These are phyloP conservation scores for Calyptomena viridis DNA, from an alignment of 2,113 vertebrate genomes.

Conservation along the genomic window DNA sequence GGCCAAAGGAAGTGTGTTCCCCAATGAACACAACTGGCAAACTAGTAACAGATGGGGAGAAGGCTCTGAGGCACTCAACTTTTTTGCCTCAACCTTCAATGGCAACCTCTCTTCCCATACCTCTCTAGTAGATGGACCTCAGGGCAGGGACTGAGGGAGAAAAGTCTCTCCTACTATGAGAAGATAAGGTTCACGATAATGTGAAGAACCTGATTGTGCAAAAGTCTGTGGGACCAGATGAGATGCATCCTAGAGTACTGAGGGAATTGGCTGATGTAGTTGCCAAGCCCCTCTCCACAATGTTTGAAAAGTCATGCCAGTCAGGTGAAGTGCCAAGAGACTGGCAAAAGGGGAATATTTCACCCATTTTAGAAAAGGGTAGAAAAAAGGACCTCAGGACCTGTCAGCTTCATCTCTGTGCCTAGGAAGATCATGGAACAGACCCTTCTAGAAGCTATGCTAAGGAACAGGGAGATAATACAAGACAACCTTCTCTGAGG, in stretches of 20 bases:
- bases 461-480: background rate
- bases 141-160: background rate
- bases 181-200: background rate
- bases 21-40: background rate
- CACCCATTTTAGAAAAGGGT: background rate
- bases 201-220: background rate
- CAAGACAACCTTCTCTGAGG: background rate
- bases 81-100: background rate
- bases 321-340: background rate
- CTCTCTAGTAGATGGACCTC: background rate
- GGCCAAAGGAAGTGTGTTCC: background rate
- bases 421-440: background rate
- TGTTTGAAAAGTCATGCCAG: background rate
- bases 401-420: background rate
- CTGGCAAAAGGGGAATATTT: background rate
- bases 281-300: background rate
- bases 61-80: background rate
- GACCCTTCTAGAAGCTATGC: background rate
- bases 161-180: background rate
- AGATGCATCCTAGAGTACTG: background rate
- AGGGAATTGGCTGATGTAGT: background rate
- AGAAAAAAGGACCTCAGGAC: background rate
- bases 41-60: background rate
- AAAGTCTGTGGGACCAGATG: background rate
- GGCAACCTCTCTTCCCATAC: background rate